Conservation (phyloP, 2,113 vertebrate species). For the Cepphus grylle region DNA sequence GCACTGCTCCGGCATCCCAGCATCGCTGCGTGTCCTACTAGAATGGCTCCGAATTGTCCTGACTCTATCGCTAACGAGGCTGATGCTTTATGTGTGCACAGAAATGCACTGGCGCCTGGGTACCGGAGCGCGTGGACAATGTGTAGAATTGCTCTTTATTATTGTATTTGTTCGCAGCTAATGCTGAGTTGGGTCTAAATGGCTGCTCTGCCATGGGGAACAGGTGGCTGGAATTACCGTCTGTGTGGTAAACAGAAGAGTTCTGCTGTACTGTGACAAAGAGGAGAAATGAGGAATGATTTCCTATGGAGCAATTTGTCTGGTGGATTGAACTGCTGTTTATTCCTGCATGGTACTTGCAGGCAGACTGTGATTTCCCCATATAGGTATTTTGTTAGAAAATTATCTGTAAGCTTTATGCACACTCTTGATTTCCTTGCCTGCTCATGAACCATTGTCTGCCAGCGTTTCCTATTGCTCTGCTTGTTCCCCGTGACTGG, state of each 20-base stretch:
- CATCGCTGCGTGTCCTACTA: background rate
- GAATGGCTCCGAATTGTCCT: background rate
- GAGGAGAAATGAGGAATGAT: background rate
- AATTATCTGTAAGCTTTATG: background rate
- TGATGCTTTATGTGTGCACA: background rate
- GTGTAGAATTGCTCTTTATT: background rate
- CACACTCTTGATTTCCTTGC: background rate
- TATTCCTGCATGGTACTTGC: background rate
- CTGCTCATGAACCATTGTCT: fast-evolving
- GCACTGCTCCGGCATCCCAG: background rate
- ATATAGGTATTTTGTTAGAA: background rate
- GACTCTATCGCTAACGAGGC: background rate
- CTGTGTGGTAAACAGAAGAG: background rate
- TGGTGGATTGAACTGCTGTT: background rate
- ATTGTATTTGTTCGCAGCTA: background rate
- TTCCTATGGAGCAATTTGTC: background rate
- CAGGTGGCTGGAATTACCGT: background rate
- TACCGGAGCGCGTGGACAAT: background rate
- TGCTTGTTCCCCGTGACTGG: background rate
- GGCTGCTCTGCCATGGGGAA: background rate
- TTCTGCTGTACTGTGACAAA: background rate
- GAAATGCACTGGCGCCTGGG: background rate
- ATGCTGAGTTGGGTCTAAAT: background rate
- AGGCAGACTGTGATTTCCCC: background rate
- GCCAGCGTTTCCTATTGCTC: background rate